Evolutionary conservation across 1,140 invertebrate species (phyloP).

Genomic region (Coenobita brevimanus): DNA sequence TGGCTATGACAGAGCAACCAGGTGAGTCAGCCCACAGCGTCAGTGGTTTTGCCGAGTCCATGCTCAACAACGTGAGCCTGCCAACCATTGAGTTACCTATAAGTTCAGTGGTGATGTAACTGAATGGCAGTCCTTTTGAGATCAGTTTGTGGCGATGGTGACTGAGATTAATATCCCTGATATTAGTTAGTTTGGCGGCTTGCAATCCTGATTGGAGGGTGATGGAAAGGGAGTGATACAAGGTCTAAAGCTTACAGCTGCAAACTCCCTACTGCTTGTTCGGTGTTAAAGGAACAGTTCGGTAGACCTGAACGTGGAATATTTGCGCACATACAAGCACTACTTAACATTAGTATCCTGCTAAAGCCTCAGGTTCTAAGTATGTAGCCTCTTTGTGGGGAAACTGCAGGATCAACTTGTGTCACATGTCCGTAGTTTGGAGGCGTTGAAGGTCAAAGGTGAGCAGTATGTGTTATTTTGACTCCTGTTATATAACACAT

Average conservation of each 20-base stretch:
- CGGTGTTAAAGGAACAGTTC: slow-evolving; percentile 41
- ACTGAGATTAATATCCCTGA: slow-evolving; percentile 10
- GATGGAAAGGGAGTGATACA: slow-evolving; percentile 30
- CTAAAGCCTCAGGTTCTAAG: slow-evolving; percentile 5
- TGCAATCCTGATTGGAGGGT: slow-evolving; percentile 33
- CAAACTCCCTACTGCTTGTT: slow-evolving; percentile 45
- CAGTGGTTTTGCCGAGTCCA: background rate
- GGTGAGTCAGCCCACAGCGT: slow-evolving; percentile 8
- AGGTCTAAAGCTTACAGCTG: slow-evolving; percentile 44
- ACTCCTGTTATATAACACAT: too few species aligned
- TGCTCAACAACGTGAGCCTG: background rate
- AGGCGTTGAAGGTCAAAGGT: slow-evolving; percentile 26
- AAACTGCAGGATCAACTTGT: slow-evolving; percentile 23
- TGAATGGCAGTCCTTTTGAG: slow-evolving; percentile 44
- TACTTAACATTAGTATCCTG: background rate
- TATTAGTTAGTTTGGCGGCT: slow-evolving; percentile 56
- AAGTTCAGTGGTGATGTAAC: slow-evolving; percentile 19
- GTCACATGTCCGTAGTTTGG: slow-evolving; percentile 43
- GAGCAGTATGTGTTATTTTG: slow-evolving; percentile 26
- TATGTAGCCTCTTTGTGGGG: slow-evolving; percentile 27
- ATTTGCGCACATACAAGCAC: slow-evolving; percentile 34
- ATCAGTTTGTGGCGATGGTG: background rate
- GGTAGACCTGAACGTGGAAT: slow-evolving; percentile 38
- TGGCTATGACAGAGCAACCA: background rate
- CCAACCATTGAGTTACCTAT: background rate